Base-by-base conservation (phyloP, 2,113 vertebrate genomes). In the Sclerurus mexicanus region DNA sequence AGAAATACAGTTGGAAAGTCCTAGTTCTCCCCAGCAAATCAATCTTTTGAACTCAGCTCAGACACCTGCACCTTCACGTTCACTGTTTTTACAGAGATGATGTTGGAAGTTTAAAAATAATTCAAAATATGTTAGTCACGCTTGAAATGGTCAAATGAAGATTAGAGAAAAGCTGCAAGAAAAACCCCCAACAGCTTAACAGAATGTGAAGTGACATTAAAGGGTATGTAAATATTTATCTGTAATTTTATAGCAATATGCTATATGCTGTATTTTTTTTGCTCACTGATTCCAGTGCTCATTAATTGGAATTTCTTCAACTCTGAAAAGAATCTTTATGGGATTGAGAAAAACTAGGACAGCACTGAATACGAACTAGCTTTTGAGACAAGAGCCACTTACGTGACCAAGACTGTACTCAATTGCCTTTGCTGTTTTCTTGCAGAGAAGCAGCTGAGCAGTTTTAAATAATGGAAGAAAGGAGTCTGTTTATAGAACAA, bases 401-500 rank as follows among this genome's bases (percentile, higher is more conserved):
- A 81, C 3, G 10, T 75, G 81, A 90, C 63, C 85, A 85, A 91
- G 92, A 30, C 69, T 93, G 58, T 47, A 67, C 78, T 94, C 76
- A 93, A 47, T 42, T 94, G 94, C 85, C 71, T 95, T 89, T 81
- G 93, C 91, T 93, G 66, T 90, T 96, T 96, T 96, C 93, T 95
- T 96, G 63, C 64, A 93, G 52, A 89, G 72, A 87, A 97, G 84
- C 85, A 94, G 90, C 50, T 60, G 83, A 94, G 60, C 73, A 85
- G 71, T 73, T 90, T 84, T 96, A 94, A 95, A 97, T 81, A 85
- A 95, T 94, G 86, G 83, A 95, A 96, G 69, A 98, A 96, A 96
- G 91, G 56, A 91, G 30, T 72, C 76, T 89, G 60, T 90, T 95
- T 97, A 89, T 87, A 91, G 91, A 64, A 55, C 86, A 96, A n/a